Base-by-base conservation (phyloP, 2,797 vertebrate genomes). In the Hippopotamyrus pictus region DNA sequence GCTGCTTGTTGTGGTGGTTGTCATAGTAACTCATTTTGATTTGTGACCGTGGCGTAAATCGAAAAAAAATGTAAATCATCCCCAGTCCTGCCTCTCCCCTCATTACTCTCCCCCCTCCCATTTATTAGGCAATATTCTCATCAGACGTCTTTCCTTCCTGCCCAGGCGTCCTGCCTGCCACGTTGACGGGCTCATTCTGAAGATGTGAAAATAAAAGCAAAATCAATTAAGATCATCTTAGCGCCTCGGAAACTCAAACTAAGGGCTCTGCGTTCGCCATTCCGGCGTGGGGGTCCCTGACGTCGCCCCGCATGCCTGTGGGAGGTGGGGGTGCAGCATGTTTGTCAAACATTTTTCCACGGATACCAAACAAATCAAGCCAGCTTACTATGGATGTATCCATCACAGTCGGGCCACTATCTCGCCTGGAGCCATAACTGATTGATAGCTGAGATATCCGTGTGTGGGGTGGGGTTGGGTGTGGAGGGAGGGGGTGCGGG, bases 361-460 rank as follows among this genome's bases (percentile, higher is more conserved):
- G 93, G 92, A 92, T 91, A 92, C 91, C 91, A 92, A 95, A 94
- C 93, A 93, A 94, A 94, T 91, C 92, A 93, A 93, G 92, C 89
- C 89, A 92, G 90, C 93, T 93, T 91, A 90, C 79, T 91, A 91
- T 90, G 91, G 93, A 93, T 92, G 92, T 90, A 93, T 93, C 93
- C 90, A 91, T 93, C 92, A 93, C 92, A 94, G 88, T 25, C 88
- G 17, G 59, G 89, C 90, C 91, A 89, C 51, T 92, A 92, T 89
- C 88, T 91, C 89, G 93, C 95, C 92, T 44, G 14, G 82, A 94
- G 93, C 93, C 90, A 90, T 33, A 62, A 91, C 93, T 94, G 92
- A 95, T 94, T 93, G 92, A 95, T 94, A 92, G 92, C 93, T 93
- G 91, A 92, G 95, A 95, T 93, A 94, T 92, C 92, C 86, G 89